These are phyloP conservation scores for Idaea dimidiata DNA, from an alignment of 2,888 invertebrate species.

Conservation along the genomic window DNA sequence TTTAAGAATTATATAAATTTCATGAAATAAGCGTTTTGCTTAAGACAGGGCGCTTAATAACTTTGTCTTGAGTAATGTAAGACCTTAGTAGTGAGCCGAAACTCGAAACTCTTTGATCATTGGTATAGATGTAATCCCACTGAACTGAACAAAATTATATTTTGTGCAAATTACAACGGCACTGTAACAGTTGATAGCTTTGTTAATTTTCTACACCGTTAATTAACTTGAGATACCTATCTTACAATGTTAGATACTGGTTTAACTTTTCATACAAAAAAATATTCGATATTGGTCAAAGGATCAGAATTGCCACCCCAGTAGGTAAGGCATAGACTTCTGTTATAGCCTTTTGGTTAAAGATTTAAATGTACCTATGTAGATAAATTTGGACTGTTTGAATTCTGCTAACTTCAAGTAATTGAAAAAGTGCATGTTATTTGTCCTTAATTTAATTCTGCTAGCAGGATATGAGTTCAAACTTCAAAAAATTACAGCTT, in stretches of 20 bases:
- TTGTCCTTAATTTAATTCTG: no score
- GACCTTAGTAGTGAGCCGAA: background rate
- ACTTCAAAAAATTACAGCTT: no score
- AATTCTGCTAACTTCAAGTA: no score
- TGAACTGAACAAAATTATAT: background rate
- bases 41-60: slow-evolving; percentile 14
- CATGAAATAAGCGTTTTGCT: slow-evolving; percentile 30
- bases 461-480: no score
- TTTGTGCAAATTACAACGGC: background rate
- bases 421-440: no score
- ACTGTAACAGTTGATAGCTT: background rate
- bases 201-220: background rate
- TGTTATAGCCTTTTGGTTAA: no score
- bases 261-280: no score
- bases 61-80: background rate
- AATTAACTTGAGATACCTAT: slow-evolving; percentile 2
- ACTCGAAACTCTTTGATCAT: background rate
- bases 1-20: slow-evolving; percentile 50
- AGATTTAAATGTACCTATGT: no score
- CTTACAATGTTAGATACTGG: background rate
- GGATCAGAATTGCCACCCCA: no score
- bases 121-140: background rate
- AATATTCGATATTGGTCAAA: no score
- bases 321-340: no score
- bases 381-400: no score